Conservation (phyloP, 1,140 invertebrate species). For the Gerris buenoi region DNA sequence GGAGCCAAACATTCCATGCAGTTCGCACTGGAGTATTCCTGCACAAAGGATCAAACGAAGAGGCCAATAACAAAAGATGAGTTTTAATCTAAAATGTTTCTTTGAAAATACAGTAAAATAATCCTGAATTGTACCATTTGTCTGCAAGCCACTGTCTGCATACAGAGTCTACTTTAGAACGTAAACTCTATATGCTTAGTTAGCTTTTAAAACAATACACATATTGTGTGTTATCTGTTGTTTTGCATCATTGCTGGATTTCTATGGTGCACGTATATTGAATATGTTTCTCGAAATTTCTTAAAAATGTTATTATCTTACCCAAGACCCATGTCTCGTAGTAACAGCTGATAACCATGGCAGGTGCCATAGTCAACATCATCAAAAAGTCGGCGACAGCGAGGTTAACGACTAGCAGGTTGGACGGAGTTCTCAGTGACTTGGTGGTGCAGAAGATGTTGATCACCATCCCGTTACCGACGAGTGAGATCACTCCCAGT, state of each 20-base stretch:
- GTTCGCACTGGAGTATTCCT: constrained; percentile 62
- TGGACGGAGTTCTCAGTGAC: constrained; percentile 64
- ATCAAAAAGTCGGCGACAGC: constrained; percentile 76
- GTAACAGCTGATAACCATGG: constrained; percentile 75
- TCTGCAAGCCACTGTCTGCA: too few relatives aligned
- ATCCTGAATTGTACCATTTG: neutral
- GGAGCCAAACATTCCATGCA: constrained; percentile 63
- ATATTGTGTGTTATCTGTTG: too few relatives aligned
- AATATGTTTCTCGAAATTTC: too few relatives aligned
- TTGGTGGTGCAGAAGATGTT: constrained; percentile 69
- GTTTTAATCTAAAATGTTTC: neutral
- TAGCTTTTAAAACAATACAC: too few relatives aligned
- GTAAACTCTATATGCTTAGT: too few relatives aligned
- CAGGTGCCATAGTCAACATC: constrained; percentile 67
- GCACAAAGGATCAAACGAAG: too few relatives aligned
- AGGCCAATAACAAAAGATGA: too few relatives aligned
- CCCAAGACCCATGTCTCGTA: constrained; percentile 72
- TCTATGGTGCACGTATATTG: too few relatives aligned
- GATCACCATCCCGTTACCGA: constrained; percentile 70
- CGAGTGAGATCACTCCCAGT: constrained; percentile 49
- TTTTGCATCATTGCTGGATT: too few relatives aligned
- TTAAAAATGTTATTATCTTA: too few relatives aligned
- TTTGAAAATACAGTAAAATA: constrained; percentile 2
- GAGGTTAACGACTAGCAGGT: constrained; percentile 67
- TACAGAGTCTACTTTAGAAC: too few relatives aligned